Evolutionary conservation across 2,888 invertebrate species (phyloP).

Genomic region (Hofmannophila pseudospretella): DNA sequence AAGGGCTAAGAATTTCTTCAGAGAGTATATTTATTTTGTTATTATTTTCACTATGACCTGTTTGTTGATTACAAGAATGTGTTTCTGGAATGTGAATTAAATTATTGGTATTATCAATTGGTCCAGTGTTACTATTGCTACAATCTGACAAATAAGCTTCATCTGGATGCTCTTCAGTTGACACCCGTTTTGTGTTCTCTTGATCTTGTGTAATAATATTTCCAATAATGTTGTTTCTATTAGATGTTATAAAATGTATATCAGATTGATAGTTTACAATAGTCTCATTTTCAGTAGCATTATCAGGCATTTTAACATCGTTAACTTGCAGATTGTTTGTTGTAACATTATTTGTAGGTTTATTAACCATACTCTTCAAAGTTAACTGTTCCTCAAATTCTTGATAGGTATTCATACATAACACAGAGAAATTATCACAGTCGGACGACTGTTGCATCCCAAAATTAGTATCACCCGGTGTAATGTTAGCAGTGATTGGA

Average conservation of each 20-base stretch:
- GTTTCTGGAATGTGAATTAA: conserved; percentile 5
- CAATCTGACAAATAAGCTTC: conserved; percentile 18
- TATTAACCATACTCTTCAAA: too few species aligned
- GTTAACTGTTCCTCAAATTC: too few species aligned
- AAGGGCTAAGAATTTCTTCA: conserved; percentile 33
- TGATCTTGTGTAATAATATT: background rate
- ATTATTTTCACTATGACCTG: conserved; percentile 11
- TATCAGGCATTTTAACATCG: conserved; percentile 7
- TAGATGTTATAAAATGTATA: background rate
- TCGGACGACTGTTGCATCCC: too few species aligned
- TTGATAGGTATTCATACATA: too few species aligned
- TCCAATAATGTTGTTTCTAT: background rate
- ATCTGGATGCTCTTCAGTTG: conserved; percentile 15
- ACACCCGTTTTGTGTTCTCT: too few species aligned
- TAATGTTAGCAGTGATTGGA: too few species aligned
- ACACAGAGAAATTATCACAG: too few species aligned
- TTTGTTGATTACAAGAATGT: conserved; percentile 4
- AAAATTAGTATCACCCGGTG: too few species aligned
- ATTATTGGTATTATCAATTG: conserved; percentile 3
- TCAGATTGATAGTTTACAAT: background rate
- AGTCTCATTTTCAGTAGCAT: too few species aligned
- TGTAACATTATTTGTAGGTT: conserved; percentile 25
- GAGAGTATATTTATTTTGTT: conserved; percentile 41
- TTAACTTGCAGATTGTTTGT: conserved; percentile 33
- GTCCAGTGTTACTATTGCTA: conserved; percentile 13